phyloP scores from a whole-genome alignment of 2,888 invertebrate species.

The Sarcophaga variegata region DNA sequence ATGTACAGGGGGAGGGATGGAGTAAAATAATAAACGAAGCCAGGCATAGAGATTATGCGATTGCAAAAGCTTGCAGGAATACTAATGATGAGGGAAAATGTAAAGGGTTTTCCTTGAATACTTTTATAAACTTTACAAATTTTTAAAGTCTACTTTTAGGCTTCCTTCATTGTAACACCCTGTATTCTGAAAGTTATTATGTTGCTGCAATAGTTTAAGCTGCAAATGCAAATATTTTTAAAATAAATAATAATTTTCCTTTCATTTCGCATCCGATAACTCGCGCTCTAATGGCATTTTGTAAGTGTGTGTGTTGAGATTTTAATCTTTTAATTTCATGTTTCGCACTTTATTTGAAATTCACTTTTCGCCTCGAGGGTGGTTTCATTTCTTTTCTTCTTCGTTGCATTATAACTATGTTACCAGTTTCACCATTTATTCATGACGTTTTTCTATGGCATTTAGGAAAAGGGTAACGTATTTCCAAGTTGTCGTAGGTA shows the following conservation, averaged over 20 bases:
- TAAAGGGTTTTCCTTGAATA: neutral
- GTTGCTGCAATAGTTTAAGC: neutral
- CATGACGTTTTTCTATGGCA: neutral
- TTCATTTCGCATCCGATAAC: neutral
- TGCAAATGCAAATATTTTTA: neutral
- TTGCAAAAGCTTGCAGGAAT: conserved; percentile 19
- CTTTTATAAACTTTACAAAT: neutral
- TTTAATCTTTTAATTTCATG: conserved; percentile 63
- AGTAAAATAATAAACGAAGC: neutral
- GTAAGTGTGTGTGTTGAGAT: conserved; percentile 39
- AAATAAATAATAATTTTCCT: conserved; percentile 6
- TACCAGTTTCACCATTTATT: neutral
- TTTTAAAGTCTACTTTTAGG: neutral
- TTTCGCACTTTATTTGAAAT: conserved; percentile 50
- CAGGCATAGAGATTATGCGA: conserved; percentile 26
- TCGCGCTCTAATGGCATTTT: conserved; percentile 44
- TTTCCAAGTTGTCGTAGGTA: conserved; percentile 40
- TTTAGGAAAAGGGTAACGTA: neutral
- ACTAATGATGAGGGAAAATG: neutral
- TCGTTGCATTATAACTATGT: neutral
- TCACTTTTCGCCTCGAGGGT: neutral
- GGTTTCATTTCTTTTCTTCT: conserved; percentile 16
- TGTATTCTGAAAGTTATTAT: neutral
- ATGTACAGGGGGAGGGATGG: neutral
- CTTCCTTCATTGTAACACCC: neutral